Evolutionary conservation across 2,888 invertebrate genomes (phyloP).

Genomic region (Orthosia incerta): DNA sequence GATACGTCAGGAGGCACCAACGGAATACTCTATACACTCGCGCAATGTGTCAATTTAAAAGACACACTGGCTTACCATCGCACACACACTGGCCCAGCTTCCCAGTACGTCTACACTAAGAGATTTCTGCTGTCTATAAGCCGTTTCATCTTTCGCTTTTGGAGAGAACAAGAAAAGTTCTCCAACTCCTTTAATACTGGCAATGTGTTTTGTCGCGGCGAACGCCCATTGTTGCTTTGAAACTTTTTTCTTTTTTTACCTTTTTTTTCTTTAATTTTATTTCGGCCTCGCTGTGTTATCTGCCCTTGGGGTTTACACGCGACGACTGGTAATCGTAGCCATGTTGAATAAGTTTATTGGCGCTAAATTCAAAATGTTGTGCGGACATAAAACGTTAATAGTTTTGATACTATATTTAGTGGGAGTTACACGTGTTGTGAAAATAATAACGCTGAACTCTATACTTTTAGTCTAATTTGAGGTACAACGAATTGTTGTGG

Average conservation of each 20-base stretch:
- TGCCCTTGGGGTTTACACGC: conserved; percentile 69
- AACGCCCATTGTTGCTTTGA: conserved; percentile 83
- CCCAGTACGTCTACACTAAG: conserved; percentile 62
- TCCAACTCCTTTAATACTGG: conserved; percentile 71
- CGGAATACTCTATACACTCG: conserved; percentile 15
- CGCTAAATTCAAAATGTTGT: conserved; percentile 56
- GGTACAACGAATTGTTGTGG: not conserved
- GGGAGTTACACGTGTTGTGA: conserved; percentile 28
- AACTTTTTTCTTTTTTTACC: conserved; percentile 82
- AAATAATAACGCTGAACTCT: conserved; percentile 16
- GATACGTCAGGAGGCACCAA: conserved; percentile 13
- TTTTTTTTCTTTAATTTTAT: conserved; percentile 87
- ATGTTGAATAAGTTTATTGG: conserved; percentile 63
- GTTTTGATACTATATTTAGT: conserved; percentile 56
- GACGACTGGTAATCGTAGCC: conserved; percentile 68
- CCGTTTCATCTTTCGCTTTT: conserved; percentile 66
- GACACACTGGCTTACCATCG: conserved; percentile 13
- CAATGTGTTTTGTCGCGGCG: conserved; percentile 89
- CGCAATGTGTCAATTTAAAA: conserved; percentile 56
- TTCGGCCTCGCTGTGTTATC: conserved; percentile 80
- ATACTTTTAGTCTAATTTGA: conserved; percentile 15
- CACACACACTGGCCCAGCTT: conserved; percentile 42
- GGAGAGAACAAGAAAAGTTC: conserved; percentile 67
- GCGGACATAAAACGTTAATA: conserved; percentile 54
- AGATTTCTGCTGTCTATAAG: conserved; percentile 68